Percentiles rank a stretch among this genome's conserved stretches.
Evolutionary conservation across 2,797 vertebrate genomes (phyloP).

Genomic region (Cirrhinus molitorella): DNA sequence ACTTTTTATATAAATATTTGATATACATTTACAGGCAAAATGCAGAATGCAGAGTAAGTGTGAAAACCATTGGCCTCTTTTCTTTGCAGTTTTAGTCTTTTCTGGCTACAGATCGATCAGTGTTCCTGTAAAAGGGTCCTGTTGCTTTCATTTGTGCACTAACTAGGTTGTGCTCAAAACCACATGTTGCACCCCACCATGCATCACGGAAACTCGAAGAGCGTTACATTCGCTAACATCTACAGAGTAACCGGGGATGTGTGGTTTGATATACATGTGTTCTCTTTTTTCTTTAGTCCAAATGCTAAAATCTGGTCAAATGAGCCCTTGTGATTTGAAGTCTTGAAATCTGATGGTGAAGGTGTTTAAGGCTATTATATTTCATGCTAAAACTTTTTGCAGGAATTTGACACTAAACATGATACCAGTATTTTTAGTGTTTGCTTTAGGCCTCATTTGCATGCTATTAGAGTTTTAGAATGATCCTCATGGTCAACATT

Average conservation of each 20-base stretch:
- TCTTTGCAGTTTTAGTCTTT: background rate
- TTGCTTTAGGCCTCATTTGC: background rate
- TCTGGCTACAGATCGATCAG: background rate
- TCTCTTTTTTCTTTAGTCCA: background rate
- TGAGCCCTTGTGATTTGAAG: background rate
- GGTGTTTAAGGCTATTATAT: background rate
- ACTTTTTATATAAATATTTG: background rate
- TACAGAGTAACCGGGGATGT: background rate
- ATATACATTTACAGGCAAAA: background rate
- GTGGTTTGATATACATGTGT: background rate
- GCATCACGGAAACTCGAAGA: slow-evolving; percentile 55
- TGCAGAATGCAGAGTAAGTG: background rate
- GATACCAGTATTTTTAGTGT: background rate
- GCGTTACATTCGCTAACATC: background rate
- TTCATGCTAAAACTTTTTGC: slow-evolving; percentile 1
- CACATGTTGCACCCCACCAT: slow-evolving; percentile 52
- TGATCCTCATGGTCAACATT: background rate
- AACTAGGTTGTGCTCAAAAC: slow-evolving; percentile 55
- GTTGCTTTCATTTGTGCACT: slow-evolving; percentile 34
- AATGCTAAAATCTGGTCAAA: background rate
- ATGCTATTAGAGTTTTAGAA: background rate
- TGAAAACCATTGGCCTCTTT: background rate
- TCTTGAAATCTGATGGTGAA: background rate
- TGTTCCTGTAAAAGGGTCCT: slow-evolving; percentile 53
- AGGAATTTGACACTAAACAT: background rate